phyloP scores from a whole-genome alignment of 2,113 vertebrate genomes.

The Macroglossus sobrinus region DNA sequence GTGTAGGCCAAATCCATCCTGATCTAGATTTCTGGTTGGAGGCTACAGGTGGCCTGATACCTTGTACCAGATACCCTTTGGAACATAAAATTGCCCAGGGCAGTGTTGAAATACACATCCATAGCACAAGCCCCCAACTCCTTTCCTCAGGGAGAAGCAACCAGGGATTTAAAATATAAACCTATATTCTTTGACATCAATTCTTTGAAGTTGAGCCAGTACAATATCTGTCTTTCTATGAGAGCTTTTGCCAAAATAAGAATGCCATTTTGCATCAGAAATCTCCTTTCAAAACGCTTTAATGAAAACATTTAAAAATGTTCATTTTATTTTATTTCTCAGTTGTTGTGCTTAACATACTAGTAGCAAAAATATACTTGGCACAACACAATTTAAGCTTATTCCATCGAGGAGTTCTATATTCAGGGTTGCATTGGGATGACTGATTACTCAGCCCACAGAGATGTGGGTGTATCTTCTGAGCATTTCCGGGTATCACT shows the following conservation, averaged over 20 bases:
- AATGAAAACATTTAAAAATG: conserved; percentile 43
- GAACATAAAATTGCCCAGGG: neutral
- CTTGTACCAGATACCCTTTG: neutral
- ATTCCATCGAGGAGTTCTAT: neutral
- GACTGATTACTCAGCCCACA: neutral
- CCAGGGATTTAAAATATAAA: neutral
- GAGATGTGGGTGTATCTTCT: neutral
- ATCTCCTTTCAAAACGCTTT: neutral
- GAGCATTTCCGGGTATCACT: neutral
- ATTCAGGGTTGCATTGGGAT: neutral
- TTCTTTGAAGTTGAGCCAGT: neutral
- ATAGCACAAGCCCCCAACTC: neutral
- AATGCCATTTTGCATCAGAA: neutral
- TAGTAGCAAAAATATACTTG: conserved; percentile 32
- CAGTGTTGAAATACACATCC: neutral
- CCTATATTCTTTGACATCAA: neutral
- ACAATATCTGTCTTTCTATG: neutral
- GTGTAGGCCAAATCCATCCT: neutral
- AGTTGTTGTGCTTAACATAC: neutral
- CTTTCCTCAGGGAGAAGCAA: neutral
- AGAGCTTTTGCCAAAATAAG: neutral
- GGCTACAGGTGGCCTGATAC: neutral
- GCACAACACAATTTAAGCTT: neutral
- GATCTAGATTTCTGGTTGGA: neutral
- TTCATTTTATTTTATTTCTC: conserved; percentile 8